Conservation (phyloP, 2,113 vertebrate genomes). For the Fregata magnificens region DNA sequence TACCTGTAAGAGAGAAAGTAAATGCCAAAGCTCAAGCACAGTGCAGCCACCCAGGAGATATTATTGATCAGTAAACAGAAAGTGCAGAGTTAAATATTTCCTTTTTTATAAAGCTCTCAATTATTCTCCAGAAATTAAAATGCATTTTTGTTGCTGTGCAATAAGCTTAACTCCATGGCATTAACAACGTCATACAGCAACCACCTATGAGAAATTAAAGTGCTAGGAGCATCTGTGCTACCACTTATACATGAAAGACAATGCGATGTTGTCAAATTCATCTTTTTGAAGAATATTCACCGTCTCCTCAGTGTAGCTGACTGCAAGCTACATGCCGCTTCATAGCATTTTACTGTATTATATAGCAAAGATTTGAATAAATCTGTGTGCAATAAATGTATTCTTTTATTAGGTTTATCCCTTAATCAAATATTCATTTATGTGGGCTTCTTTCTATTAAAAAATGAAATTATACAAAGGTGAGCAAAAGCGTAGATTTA, state of each 20-base stretch:
- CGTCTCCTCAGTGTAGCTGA: slow-evolving; percentile 34
- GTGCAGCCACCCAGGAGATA: neutral
- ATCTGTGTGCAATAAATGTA: slow-evolving; percentile 63
- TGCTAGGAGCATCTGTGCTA: slow-evolving; percentile 4
- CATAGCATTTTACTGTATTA: slow-evolving; percentile 49
- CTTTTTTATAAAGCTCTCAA: neutral
- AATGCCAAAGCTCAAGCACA: neutral
- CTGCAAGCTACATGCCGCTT: slow-evolving; percentile 44
- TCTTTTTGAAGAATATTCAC: slow-evolving; percentile 37
- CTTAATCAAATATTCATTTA: slow-evolving; percentile 75
- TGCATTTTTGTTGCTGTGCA: neutral
- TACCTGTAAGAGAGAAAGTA: neutral
- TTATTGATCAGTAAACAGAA: neutral
- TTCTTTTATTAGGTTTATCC: slow-evolving; percentile 70
- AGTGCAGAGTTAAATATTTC: neutral
- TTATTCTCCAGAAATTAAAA: slow-evolving; percentile 1
- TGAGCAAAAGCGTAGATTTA: slow-evolving; percentile 72
- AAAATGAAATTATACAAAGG: slow-evolving; percentile 74
- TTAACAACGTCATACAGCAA: neutral
- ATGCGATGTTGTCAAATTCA: slow-evolving; percentile 59
- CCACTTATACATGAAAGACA: slow-evolving; percentile 54
- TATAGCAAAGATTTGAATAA: slow-evolving; percentile 66
- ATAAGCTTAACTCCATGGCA: neutral
- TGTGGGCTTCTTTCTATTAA: slow-evolving; percentile 69
- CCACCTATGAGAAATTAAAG: slow-evolving; percentile 6